Conservation (phyloP, 1,140 invertebrate species). For the Danaus plexippus region DNA sequence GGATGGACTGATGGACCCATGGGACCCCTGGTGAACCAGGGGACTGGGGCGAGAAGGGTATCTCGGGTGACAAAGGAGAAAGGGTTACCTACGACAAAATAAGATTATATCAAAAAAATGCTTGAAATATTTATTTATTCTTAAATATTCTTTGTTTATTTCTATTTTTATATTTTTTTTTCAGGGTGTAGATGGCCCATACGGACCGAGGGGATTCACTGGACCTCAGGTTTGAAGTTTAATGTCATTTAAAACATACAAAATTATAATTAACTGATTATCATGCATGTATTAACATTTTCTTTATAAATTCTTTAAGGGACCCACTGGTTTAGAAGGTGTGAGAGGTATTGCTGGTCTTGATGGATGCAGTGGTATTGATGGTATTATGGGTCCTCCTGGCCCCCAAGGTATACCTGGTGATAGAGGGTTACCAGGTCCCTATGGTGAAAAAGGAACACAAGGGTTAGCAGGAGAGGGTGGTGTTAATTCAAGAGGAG, state of each 20-base stretch:
- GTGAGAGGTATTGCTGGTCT: slow-evolving; percentile 78
- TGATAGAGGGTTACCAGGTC: slow-evolving; percentile 73
- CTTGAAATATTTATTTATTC: too few relatives aligned
- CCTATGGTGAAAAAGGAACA: slow-evolving; percentile 73
- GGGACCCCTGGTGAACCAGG: slow-evolving; percentile 82
- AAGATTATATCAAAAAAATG: too few relatives aligned
- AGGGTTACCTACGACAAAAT: slow-evolving; percentile 65
- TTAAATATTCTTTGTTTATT: slow-evolving; percentile 1
- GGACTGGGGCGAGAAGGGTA: slow-evolving; percentile 79
- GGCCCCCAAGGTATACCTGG: slow-evolving; percentile 79
- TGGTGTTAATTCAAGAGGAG: slow-evolving; percentile 85
- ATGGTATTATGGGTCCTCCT: slow-evolving; percentile 75
- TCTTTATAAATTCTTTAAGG: slow-evolving; percentile 63
- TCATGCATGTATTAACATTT: not conserved
- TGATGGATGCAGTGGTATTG: slow-evolving; percentile 88
- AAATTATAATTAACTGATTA: too few relatives aligned
- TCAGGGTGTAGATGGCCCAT: slow-evolving; percentile 78
- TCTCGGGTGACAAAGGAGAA: slow-evolving; percentile 82
- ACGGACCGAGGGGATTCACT: slow-evolving; percentile 73
- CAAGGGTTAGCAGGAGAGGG: slow-evolving; percentile 85
- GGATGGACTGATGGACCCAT: slow-evolving; percentile 80
- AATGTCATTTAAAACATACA: too few relatives aligned
- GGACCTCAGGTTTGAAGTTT: slow-evolving; percentile 74
- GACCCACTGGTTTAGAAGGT: slow-evolving; percentile 76
- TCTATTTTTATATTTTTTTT: slow-evolving; percentile 25